Evolutionary conservation across 1,140 invertebrate species (phyloP).

Genomic region (Meloidogyne floridensis): DNA sequence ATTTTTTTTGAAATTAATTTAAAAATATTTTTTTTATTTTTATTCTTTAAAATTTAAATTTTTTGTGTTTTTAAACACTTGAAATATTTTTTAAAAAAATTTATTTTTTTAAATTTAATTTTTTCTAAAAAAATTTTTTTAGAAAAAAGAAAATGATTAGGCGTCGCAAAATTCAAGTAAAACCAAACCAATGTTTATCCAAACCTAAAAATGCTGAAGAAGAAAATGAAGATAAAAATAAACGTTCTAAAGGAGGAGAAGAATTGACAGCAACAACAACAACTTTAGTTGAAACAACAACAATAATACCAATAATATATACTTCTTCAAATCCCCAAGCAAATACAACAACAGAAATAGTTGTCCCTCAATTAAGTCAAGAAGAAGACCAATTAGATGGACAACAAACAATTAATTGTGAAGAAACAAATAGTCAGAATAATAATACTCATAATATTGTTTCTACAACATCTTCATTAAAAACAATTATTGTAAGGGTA

Average conservation of each 20-base stretch:
- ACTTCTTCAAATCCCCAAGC: too few relatives aligned
- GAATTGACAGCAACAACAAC: background rate
- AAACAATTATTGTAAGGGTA: background rate
- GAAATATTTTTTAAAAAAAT: background rate
- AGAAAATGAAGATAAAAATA: background rate
- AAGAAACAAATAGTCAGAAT: too few relatives aligned
- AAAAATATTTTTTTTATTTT: background rate
- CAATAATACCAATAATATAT: too few relatives aligned
- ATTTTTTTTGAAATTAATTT: background rate
- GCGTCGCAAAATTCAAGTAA: slow-evolving; percentile 36
- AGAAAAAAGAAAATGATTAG: slow-evolving; percentile 26
- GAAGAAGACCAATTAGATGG: too few relatives aligned
- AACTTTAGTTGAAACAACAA: too few relatives aligned
- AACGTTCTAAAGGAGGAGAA: background rate
- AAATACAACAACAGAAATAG: too few relatives aligned
- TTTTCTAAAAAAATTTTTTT: background rate
- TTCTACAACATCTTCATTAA: background rate
- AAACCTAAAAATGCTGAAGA: background rate
- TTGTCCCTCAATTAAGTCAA: too few relatives aligned
- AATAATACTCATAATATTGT: background rate
- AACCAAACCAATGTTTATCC: slow-evolving; percentile 22
- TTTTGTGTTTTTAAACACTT: background rate
- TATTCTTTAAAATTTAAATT: background rate
- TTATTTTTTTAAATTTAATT: background rate
- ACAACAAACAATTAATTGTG: too few relatives aligned